Base-by-base conservation (phyloP, 2,797 vertebrate genomes). In the Chelonia mydas region DNA sequence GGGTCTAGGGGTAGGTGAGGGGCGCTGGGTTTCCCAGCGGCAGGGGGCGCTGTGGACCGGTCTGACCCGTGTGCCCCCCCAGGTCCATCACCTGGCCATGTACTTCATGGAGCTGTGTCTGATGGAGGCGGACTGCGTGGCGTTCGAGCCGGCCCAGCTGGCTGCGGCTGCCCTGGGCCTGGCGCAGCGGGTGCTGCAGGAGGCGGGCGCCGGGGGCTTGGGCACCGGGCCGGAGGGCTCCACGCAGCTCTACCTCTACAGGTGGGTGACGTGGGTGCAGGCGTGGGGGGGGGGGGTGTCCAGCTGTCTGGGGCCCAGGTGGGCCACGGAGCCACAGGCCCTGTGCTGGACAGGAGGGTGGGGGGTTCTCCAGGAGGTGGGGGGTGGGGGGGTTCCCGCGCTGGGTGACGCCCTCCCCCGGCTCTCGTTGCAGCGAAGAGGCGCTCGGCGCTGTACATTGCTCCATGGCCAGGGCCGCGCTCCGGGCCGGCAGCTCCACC, bases 91-190 rank as follows among this genome's bases (percentile, higher is more conserved):
- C 90, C 98, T 99, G 96, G 98, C 98, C 72, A 98, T 98, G 49
- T 99, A 99, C 87, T 98, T 99, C 77, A 97, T 99, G 95, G 99
- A 99, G 97, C 98, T 99, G 23, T 99, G 98, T 28, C 98, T 99
- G 53, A 95, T 99, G 83, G 99, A 99, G 83, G 97, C 96, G 15
- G 98, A 99, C 89, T 98, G 98, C 45, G 96, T 98, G 68, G 95
- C 92, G 15, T 98, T 98, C 96, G 97, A 98, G 82, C 98, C 99
- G 0, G 93, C 98, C n/a, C 99, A 98, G 91, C 97, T 99, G 53
- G 98, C 99, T 2, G 98, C 98, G 33, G 99, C 98, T 0, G 98
- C 99, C 11, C 98, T 99, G 55, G 98, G 96, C 83, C 96, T 99
- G 96, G 98, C 99, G 4, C 98, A 98, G 51, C 95, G 93, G 19